Evolutionary conservation across 1,140 invertebrate genomes (phyloP).

Genomic region (Hyles euphorbiae): DNA sequence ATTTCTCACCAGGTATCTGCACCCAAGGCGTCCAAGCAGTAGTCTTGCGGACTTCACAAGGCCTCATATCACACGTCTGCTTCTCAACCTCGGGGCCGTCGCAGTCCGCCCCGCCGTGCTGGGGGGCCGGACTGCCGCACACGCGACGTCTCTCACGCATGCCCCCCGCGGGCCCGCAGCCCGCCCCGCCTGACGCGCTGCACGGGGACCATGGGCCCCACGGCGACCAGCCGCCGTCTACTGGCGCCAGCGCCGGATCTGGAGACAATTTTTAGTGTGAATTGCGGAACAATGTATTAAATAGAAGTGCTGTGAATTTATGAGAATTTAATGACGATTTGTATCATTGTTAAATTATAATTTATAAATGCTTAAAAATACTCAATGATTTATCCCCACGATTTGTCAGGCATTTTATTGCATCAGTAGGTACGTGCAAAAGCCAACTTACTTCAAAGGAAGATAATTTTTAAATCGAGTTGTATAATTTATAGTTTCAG

Average conservation of each 20-base stretch:
- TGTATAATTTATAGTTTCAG: no score
- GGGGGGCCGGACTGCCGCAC: conserved; percentile 47
- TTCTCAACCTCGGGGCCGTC: conserved; percentile 81
- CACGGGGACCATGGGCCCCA: conserved; percentile 85
- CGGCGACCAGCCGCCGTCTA: conserved; percentile 84
- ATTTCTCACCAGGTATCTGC: conserved; percentile 50
- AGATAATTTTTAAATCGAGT: no score
- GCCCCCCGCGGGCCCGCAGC: conserved; percentile 76
- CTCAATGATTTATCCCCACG: no score
- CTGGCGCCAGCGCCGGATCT: conserved; percentile 75
- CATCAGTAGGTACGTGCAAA: no score
- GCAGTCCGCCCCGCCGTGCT: conserved; percentile 73
- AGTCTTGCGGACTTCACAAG: conserved; percentile 80
- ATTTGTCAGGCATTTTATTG: no score
- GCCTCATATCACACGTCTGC: conserved; percentile 81
- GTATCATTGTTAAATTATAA: no score
- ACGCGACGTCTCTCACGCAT: conserved; percentile 39
- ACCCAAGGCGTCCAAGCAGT: conserved; percentile 88
- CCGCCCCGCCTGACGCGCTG: conserved; percentile 42
- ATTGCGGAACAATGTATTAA: no score
- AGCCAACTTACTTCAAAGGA: no score
- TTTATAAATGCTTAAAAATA: no score
- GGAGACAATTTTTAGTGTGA: not conserved
- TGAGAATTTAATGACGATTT: no score
- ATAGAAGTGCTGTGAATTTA: no score